Conservation (phyloP, 2,797 vertebrate genomes). For the Trachops cirrhosus region DNA sequence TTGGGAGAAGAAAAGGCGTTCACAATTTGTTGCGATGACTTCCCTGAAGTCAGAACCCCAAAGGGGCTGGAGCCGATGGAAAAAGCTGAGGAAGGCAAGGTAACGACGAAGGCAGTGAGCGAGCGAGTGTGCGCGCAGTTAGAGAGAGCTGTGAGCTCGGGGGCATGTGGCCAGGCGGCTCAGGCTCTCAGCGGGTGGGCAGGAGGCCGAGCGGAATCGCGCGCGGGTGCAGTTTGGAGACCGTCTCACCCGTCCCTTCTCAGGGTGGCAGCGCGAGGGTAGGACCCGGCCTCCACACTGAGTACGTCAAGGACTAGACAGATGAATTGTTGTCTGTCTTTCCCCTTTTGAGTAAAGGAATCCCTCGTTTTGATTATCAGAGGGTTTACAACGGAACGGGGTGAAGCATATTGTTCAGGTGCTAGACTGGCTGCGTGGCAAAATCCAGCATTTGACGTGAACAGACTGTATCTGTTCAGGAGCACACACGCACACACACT, state of each 20-base stretch:
- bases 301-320: not conserved
- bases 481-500: too few relatives aligned
- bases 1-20: not conserved
- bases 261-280: not conserved
- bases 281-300: not conserved
- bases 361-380: constrained; percentile 57
- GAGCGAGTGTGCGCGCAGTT: not conserved
- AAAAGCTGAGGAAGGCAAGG: not conserved
- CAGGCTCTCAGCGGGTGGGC: not conserved
- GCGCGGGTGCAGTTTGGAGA: not conserved
- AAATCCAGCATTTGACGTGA: constrained; percentile 1
- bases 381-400: constrained; percentile 15
- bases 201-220: not conserved
- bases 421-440: not conserved
- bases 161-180: not conserved
- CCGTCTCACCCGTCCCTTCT: not conserved
- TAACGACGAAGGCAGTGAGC: not conserved
- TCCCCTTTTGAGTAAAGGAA: constrained; percentile 49
- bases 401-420: not conserved
- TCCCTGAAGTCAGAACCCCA: not conserved
- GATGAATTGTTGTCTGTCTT: not conserved
- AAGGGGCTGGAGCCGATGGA: not conserved
- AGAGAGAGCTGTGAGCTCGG: constrained; percentile 22
- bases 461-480: not conserved
- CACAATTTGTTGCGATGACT: not conserved